Percentiles rank a stretch among this genome's conserved stretches.
These are phyloP conservation scores for Parthenolecanium corni DNA, from an alignment of 2,888 invertebrate species.

Conservation along the genomic window DNA sequence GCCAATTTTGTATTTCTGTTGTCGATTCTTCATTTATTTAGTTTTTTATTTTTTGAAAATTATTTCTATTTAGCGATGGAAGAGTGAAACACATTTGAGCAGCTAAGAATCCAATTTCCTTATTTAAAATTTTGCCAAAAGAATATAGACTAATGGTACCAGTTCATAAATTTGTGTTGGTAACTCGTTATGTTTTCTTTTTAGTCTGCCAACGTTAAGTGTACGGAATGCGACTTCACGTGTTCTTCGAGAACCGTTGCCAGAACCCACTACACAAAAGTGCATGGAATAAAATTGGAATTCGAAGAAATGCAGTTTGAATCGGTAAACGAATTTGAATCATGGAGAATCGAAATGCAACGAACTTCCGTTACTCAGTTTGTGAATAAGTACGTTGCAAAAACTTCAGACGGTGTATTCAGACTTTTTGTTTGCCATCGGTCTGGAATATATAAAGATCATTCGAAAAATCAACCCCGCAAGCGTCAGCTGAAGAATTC, in stretches of 20 bases:
- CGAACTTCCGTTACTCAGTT: neutral
- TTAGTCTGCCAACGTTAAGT: neutral
- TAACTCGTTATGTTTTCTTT: neutral
- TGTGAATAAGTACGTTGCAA: neutral
- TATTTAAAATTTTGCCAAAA: no score
- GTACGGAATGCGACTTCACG: neutral
- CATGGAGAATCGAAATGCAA: constrained; percentile 33
- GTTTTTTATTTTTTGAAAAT: no score
- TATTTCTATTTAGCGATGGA: no score
- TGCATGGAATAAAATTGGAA: neutral
- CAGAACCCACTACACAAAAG: neutral
- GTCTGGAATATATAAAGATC: neutral
- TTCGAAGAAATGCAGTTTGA: constrained; percentile 31
- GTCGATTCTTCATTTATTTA: no score
- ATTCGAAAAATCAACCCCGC: neutral
- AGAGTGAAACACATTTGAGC: no score
- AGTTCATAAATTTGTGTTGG: neutral
- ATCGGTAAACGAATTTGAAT: constrained; percentile 30
- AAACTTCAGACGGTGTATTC: neutral
- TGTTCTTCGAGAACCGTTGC: neutral
- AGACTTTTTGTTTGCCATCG: constrained; percentile 19
- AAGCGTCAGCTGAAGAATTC: constrained; percentile 3
- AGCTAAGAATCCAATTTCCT: no score
- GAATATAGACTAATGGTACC: no score
- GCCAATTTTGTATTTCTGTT: no score